Percentiles rank a stretch among this genome's conserved stretches.
These are phyloP conservation scores for Drosophila sp. DNA, from an alignment of 1,140 invertebrate species.

Conservation along the genomic window DNA sequence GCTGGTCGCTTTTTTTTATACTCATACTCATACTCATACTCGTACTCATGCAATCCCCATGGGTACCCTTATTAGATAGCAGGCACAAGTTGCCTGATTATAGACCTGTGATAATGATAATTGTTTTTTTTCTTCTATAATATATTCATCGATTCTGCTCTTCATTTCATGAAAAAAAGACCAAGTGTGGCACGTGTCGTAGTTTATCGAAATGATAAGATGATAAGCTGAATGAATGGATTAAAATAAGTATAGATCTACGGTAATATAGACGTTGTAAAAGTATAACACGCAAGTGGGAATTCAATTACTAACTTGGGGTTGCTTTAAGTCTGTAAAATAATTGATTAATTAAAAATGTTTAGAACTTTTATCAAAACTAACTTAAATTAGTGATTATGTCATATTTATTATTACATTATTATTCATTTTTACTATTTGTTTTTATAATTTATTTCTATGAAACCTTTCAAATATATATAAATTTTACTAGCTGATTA, in stretches of 20 bases:
- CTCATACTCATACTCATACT: constrained; percentile 2
- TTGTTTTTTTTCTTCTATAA: constrained; percentile 65
- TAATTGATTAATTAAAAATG: no score
- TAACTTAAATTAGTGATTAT: no score
- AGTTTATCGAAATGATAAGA: constrained; percentile 70
- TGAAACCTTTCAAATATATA: no score
- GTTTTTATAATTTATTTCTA: no score
- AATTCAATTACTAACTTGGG: no score
- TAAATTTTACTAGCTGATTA: no score
- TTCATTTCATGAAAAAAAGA: constrained; percentile 47
- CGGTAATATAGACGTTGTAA: constrained; percentile 9
- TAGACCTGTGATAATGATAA: constrained; percentile 72
- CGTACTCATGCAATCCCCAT: constrained; percentile 1
- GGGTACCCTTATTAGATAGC: constrained; percentile 81
- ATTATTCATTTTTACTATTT: no score
- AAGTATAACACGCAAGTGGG: neutral
- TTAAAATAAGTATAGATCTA: constrained; percentile 10
- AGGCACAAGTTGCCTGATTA: constrained; percentile 61
- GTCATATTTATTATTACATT: no score
- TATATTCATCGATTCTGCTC: constrained; percentile 77
- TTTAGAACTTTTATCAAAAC: neutral
- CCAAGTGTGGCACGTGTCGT: constrained; percentile 63
- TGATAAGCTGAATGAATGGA: constrained; percentile 10
- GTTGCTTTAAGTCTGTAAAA: no score
- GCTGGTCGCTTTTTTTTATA: constrained; percentile 51